Evolutionary conservation across 2,797 vertebrate genomes (phyloP).

Genomic region (Molossus molossus): DNA sequence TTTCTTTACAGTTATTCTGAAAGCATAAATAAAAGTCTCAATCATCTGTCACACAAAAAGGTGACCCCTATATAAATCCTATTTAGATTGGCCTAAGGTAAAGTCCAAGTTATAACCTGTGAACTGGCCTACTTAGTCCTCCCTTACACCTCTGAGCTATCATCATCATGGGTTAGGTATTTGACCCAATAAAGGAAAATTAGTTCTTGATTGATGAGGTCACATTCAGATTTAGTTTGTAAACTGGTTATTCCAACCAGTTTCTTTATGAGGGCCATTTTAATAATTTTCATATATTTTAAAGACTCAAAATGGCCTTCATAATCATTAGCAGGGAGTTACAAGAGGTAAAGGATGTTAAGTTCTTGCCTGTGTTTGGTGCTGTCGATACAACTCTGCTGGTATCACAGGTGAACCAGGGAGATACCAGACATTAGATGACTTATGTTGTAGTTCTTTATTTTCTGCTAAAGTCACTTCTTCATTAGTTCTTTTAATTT

Average conservation of each 20-base stretch:
- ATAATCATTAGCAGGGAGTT: background rate
- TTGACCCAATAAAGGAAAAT: background rate
- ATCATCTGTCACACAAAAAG: background rate
- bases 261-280: background rate
- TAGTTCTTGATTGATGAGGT: background rate
- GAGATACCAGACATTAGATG: background rate
- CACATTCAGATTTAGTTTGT: background rate
- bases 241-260: background rate
- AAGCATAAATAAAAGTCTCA: conserved; percentile 24
- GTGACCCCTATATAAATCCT: background rate
- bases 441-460: background rate
- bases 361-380: background rate
- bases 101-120: background rate
- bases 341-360: background rate
- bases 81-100: background rate
- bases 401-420: background rate
- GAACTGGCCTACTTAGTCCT: background rate
- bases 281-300: background rate
- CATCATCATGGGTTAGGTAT: background rate
- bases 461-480: background rate
- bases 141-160: background rate
- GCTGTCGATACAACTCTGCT: background rate
- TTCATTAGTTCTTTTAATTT: background rate
- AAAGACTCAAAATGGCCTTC: background rate
- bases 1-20: background rate